A percentile compares a stretch with the other conserved stretches of the same genome.
phyloP scores from a whole-genome alignment of 2,797 vertebrate species.

The Avahi laniger region DNA sequence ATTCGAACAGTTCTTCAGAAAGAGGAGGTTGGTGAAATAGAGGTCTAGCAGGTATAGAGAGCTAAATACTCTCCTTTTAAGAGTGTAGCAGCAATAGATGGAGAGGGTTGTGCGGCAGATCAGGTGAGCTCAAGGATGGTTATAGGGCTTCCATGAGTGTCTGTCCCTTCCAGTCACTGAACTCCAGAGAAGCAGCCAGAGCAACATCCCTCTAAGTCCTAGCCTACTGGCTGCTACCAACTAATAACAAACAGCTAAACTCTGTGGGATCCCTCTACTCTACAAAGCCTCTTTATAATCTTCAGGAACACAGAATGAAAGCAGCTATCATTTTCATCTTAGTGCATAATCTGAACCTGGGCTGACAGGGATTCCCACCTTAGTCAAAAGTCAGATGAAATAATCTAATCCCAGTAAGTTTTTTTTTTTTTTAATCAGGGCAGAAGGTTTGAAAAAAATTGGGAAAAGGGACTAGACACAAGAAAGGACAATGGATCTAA shows the following conservation, averaged over 20 bases:
- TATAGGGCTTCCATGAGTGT: background rate
- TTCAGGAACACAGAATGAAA: background rate
- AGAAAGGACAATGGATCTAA: slow-evolving; percentile 4
- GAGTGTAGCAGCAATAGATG: background rate
- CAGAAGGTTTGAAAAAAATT: slow-evolving; percentile 43
- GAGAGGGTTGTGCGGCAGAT: background rate
- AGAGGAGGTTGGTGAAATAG: background rate
- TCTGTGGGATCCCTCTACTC: background rate
- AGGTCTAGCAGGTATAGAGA: background rate
- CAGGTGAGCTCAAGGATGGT: background rate
- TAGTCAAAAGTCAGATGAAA: slow-evolving; percentile 25
- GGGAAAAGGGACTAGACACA: background rate
- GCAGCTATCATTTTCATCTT: slow-evolving; percentile 11
- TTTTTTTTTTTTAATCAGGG: background rate
- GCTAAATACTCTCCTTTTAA: background rate
- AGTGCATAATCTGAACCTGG: background rate
- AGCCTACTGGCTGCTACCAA: background rate
- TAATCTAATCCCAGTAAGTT: background rate
- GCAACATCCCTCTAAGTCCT: background rate
- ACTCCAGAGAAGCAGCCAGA: background rate
- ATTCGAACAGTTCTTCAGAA: background rate
- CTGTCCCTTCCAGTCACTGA: background rate
- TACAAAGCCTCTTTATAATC: slow-evolving; percentile 1
- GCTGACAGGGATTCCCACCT: background rate
- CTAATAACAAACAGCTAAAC: background rate